phyloP scores from a whole-genome alignment of 1,140 invertebrate genomes.

The Polypedilum vanderplanki region DNA sequence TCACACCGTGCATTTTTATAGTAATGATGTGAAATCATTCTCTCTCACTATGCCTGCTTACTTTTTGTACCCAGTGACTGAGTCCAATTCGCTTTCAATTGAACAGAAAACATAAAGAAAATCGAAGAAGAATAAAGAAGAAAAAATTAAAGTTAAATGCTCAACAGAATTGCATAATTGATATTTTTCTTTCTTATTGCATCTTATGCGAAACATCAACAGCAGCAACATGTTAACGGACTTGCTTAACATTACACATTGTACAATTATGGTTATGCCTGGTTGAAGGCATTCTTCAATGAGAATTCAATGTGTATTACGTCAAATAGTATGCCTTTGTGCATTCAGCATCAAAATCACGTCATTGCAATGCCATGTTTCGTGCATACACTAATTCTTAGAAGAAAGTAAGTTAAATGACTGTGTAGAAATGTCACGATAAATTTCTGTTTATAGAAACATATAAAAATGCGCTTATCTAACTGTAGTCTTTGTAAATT shows the following conservation, averaged over 20 bases:
- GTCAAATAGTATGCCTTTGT: neutral
- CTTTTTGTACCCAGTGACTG: too few relatives aligned
- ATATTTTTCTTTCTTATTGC: neutral
- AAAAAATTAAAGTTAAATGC: slow-evolving; percentile 2
- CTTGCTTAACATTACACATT: neutral
- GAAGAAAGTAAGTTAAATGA: neutral
- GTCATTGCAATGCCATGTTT: neutral
- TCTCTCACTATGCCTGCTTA: neutral
- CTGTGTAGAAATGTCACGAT: neutral
- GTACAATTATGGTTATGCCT: neutral
- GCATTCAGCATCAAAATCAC: neutral
- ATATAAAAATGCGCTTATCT: neutral
- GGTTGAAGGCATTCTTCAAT: slow-evolving; percentile 7
- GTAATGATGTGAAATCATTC: neutral
- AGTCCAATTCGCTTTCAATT: slow-evolving; percentile 1
- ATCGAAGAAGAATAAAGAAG: neutral
- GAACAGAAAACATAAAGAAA: neutral
- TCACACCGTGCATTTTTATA: neutral
- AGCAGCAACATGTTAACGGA: neutral
- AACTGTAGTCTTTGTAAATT: slow-evolving; percentile 6
- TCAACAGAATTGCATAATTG: neutral
- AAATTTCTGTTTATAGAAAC: too few relatives aligned
- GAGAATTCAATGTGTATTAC: neutral
- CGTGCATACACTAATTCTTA: neutral
- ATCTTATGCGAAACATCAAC: neutral